Evolutionary conservation across 64 coral and sea anemone species (phyloP), one percentile per base, ranked within the genome.

Genomic region (Actinia equina): DNA sequence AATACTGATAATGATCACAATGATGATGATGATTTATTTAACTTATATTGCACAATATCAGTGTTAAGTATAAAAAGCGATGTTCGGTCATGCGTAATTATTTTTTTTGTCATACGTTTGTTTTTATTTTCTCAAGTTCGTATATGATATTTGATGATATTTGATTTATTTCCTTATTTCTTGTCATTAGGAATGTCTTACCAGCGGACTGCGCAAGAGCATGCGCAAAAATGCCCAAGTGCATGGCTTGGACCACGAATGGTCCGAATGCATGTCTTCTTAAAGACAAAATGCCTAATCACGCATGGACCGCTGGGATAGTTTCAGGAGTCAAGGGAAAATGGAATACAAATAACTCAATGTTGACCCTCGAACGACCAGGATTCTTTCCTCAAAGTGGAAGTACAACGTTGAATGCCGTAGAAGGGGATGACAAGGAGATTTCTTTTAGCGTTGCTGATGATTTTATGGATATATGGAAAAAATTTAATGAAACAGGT

Each of bases 361-460:
- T 93, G 90, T 87, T 95, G 43, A 95, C 94, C 0, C 80, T 92
- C 26, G 43, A 95, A 60, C 83, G 94, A 56, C 91, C 90, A 14
- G 94, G 94, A 0, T 95, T 95, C 71, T 95, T 92, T 27, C 90
- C 94, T 23, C 94, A 95, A 87, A 95, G 94, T 49, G 94, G 94
- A 22, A 95, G 94, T 30, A 92, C 94, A 7, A 92, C 94, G 23
- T 58, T 96, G 7, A 64, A 88, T 87, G 67, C 91, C 42, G 80
- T 93, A 17, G 88, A 88, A 22, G 67, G 89, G 1, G 61, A 92
- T 8, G 88, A 91, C 16, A 80, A 55, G 19, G 80, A 64, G 17
- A 84, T 70, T 4, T 96, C 94, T n/a, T 96, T 93, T 91, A 85
- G 85, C 27, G 94, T 96, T 52, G 91, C 91, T 23, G 86, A 96